Conservation (phyloP, 1,140 invertebrate species). For the Drosophila seguyi region DNA sequence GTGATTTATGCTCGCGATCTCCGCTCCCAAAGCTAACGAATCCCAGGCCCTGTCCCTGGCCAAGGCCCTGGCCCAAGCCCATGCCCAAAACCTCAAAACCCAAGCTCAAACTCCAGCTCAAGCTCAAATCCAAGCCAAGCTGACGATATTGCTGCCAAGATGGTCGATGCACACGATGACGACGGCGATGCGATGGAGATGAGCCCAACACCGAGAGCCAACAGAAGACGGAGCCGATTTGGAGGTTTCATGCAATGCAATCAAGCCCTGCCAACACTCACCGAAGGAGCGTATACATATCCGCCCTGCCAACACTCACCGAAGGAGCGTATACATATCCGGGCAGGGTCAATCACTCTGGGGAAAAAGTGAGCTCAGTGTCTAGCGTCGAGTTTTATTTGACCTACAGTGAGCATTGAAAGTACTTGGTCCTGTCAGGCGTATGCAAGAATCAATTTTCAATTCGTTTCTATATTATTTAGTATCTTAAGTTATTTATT, state of each 20-base stretch:
- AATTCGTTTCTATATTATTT: not conserved
- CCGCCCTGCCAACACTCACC: constrained; percentile 52
- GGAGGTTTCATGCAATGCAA: constrained; percentile 61
- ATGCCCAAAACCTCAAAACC: constrained; percentile 16
- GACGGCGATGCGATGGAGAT: constrained; percentile 37
- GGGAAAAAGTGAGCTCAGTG: constrained; percentile 9
- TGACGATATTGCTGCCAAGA: constrained; percentile 72
- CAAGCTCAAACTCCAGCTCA: constrained; percentile 43
- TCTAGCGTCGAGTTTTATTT: not conserved
- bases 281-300: no score
- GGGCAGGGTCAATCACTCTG: constrained; percentile 17
- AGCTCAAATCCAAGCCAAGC: constrained; percentile 38
- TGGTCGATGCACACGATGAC: constrained; percentile 66
- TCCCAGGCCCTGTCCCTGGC: constrained; percentile 34
- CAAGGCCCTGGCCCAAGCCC: constrained; percentile 14
- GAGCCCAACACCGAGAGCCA: constrained; percentile 17
- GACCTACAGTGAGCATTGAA: not conserved
- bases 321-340: constrained; percentile 20
- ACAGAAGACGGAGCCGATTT: constrained; percentile 33
- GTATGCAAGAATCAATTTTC: not conserved
- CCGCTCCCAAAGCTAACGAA: constrained; percentile 77
- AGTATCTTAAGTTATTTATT: not conserved
- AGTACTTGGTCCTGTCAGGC: no score
- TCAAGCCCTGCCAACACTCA: constrained; percentile 62
- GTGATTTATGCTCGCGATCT: constrained; percentile 74